Conservation (phyloP, 2,113 vertebrate genomes). For the Psilopogon haemacephalus region DNA sequence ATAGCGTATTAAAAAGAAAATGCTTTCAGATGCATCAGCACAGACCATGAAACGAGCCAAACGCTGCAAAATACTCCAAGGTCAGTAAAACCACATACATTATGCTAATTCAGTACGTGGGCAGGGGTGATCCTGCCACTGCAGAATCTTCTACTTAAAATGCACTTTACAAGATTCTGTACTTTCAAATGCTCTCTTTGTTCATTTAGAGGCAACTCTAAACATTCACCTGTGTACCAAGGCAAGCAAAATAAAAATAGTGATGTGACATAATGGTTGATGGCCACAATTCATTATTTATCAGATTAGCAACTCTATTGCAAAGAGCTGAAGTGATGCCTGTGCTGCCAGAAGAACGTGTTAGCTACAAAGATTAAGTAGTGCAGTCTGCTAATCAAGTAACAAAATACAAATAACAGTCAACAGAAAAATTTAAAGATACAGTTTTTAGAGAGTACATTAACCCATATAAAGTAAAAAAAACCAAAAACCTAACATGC, state of each 20-base stretch:
- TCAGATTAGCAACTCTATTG: background rate
- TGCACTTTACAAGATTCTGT: background rate
- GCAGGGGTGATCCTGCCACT: background rate
- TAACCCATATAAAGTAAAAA: background rate
- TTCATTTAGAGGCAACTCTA: background rate
- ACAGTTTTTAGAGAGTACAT: background rate
- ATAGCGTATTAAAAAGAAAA: background rate
- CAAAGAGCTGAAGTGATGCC: background rate
- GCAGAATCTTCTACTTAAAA: too few relatives aligned
- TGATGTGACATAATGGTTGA: background rate
- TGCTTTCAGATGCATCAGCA: background rate
- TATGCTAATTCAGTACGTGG: background rate
- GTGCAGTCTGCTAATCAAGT: background rate
- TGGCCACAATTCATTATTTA: background rate
- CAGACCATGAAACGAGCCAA: background rate
- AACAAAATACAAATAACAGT: background rate
- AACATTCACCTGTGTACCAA: background rate
- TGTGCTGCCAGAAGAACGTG: background rate
- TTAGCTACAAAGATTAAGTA: background rate
- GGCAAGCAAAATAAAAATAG: background rate
- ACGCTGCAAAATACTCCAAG: background rate
- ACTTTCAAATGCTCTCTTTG: background rate
- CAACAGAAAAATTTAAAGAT: background rate
- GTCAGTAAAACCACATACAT: accelerated
- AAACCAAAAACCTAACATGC: background rate